phyloP scores from a whole-genome alignment of 92 coral and sea anemone species.

The Plumapathes pennacea region DNA sequence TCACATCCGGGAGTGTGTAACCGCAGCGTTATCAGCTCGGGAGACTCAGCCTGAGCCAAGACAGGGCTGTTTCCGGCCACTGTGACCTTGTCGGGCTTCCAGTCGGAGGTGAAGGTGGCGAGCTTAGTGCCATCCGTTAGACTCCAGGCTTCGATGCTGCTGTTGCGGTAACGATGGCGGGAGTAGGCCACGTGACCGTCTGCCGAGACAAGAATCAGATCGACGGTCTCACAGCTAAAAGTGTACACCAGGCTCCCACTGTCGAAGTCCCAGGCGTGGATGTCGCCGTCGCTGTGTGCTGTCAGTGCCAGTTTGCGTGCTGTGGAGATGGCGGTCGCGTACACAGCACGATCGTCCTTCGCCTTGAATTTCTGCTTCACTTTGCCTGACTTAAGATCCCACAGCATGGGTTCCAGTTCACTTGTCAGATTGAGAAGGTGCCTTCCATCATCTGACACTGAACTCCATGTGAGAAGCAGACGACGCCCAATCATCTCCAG shows the following conservation, averaged over 20 bases:
- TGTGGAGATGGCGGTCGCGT: slow-evolving; percentile 53
- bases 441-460: slow-evolving; percentile 66
- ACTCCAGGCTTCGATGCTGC: slow-evolving; percentile 63
- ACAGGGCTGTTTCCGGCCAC: slow-evolving; percentile 49
- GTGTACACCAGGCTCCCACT: slow-evolving; percentile 59
- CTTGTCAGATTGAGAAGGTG: slow-evolving; percentile 50
- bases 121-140: slow-evolving; percentile 52
- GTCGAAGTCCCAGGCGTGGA: slow-evolving; percentile 69
- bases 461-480: slow-evolving; percentile 49
- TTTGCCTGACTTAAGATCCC: slow-evolving; percentile 51
- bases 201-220: slow-evolving; percentile 36
- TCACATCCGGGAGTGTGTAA: slow-evolving; percentile 34
- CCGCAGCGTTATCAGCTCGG: slow-evolving; percentile 45
- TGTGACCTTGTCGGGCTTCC: slow-evolving; percentile 59
- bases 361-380: slow-evolving; percentile 25
- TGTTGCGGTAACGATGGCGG: slow-evolving; percentile 56
- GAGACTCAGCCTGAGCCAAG: slow-evolving; percentile 50
- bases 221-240: slow-evolving; percentile 58
- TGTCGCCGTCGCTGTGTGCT: slow-evolving; percentile 57
- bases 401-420: slow-evolving; percentile 46
- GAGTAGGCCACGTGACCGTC: slow-evolving; percentile 64
- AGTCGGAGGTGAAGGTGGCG: slow-evolving; percentile 80
- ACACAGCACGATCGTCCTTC: slow-evolving; percentile 43
- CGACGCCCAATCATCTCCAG: slow-evolving; percentile 30
- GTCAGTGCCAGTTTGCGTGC: slow-evolving; percentile 57